phyloP scores from a whole-genome alignment of 2,113 vertebrate species.

The Pleuronectes platessa region DNA sequence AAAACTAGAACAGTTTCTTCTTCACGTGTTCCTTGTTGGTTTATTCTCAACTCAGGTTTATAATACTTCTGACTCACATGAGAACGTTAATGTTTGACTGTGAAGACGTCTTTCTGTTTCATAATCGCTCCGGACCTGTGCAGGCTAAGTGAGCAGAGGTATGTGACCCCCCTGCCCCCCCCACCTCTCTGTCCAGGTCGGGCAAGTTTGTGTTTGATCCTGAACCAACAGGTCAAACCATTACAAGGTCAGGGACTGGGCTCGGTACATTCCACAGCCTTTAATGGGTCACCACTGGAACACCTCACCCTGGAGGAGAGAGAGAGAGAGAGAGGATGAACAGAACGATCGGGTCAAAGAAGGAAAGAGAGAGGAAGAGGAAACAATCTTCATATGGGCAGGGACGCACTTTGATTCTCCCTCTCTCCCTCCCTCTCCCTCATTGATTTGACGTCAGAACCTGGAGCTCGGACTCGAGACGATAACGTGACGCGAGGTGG shows the following conservation, averaged over 20 bases:
- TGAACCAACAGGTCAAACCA: slow-evolving; percentile 69
- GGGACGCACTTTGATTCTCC: neutral
- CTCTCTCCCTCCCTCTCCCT: too few relatives aligned
- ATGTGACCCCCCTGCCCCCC: slow-evolving; percentile 36
- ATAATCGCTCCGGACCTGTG: neutral
- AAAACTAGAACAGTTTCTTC: too few relatives aligned
- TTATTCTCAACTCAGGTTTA: too few relatives aligned
- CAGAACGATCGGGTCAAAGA: too few relatives aligned
- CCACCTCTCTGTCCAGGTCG: slow-evolving; percentile 18
- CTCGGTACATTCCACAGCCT: slow-evolving; percentile 71
- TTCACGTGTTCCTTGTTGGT: too few relatives aligned
- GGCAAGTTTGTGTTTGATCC: slow-evolving; percentile 60
- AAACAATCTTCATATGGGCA: too few relatives aligned
- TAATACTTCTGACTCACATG: neutral
- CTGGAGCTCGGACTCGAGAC: neutral
- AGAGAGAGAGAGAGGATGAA: neutral
- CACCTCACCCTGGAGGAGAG: slow-evolving; percentile 21
- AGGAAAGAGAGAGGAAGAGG: neutral
- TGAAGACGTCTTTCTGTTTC: neutral
- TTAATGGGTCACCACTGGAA: slow-evolving; percentile 79
- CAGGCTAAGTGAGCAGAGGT: slow-evolving; percentile 54
- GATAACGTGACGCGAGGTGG: slow-evolving; percentile 15
- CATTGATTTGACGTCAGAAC: too few relatives aligned
- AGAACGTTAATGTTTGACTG: slow-evolving; percentile 55
- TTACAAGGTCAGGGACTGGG: slow-evolving; percentile 70